Conservation (phyloP, 2,113 vertebrate species). For the Poeciliopsis turrubarensis region DNA sequence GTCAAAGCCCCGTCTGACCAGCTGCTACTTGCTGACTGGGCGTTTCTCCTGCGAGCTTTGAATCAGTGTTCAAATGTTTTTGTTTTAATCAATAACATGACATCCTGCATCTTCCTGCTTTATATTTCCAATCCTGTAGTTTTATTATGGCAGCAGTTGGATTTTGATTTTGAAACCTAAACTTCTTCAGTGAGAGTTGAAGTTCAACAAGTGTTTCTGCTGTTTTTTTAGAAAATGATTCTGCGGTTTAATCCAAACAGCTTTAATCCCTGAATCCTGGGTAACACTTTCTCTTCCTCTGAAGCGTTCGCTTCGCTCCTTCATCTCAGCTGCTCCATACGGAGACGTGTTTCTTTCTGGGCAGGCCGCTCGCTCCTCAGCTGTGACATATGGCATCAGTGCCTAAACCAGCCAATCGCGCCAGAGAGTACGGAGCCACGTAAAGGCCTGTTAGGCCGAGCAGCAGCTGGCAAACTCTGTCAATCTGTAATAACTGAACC, state of each 20-base stretch:
- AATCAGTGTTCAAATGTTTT: background rate
- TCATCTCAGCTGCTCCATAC: slow-evolving; percentile 61
- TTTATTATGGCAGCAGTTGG: background rate
- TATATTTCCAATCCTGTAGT: background rate
- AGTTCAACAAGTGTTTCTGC: background rate
- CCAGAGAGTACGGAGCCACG: slow-evolving; percentile 53
- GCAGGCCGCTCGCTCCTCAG: slow-evolving; percentile 50
- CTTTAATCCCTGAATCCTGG: background rate
- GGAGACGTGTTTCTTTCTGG: slow-evolving; percentile 42
- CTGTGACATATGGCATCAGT: slow-evolving; percentile 75
- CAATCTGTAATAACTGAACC: slow-evolving; percentile 84
- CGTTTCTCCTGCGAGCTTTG: slow-evolving; percentile 9
- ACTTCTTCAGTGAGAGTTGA: background rate
- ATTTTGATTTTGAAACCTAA: background rate
- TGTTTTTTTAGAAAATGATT: background rate
- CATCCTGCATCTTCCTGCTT: background rate
- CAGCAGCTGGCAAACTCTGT: slow-evolving; percentile 81
- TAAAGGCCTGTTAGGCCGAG: slow-evolving; percentile 69
- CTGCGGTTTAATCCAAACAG: background rate
- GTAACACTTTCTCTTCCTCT: slow-evolving; percentile 65
- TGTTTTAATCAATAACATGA: background rate
- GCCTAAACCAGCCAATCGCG: slow-evolving; percentile 72
- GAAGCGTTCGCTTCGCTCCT: slow-evolving; percentile 42
- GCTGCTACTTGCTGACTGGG: slow-evolving; percentile 67
- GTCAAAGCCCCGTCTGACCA: slow-evolving; percentile 73